These are phyloP conservation scores for Carlito syrichta DNA, from an alignment of 2,113 vertebrate genomes.

Conservation along the genomic window DNA sequence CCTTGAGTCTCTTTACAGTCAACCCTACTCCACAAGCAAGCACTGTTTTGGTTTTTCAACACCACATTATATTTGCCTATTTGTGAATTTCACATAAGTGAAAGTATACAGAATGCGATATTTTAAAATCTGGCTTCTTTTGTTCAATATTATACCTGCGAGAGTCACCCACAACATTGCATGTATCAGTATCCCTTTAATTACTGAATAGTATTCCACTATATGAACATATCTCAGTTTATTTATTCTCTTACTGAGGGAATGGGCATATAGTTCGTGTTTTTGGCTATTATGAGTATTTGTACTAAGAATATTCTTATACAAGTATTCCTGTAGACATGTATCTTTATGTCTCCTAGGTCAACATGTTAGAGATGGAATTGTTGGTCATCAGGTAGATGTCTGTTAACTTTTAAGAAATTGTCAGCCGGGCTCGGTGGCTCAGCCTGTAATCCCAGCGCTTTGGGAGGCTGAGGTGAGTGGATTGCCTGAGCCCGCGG, in stretches of 20 bases:
- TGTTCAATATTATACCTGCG: background rate
- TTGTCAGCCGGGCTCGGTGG: no score
- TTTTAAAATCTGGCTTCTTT: background rate
- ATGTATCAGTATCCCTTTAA: fast-evolving
- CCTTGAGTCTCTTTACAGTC: background rate
- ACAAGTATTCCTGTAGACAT: background rate
- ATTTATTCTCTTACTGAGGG: background rate
- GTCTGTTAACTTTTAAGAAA: background rate
- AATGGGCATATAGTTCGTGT: background rate
- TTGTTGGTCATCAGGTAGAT: no score
- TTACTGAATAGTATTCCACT: fast-evolving
- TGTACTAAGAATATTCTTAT: background rate
- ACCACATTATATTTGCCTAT: background rate
- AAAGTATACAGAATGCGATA: fast-evolving
- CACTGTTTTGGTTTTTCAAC: no score
- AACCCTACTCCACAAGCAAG: background rate
- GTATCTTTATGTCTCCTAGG: background rate
- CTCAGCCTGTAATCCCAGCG: no score
- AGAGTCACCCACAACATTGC: background rate
- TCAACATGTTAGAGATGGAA: background rate
- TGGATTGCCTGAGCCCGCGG: no score
- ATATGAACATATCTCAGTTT: background rate
- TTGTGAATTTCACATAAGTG: background rate
- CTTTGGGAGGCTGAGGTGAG: no score
- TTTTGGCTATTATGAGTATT: background rate